Evolutionary conservation across 30 jellyfish, hydroid and myxozoan genomes (phyloP).

Genomic region (Turritopsis dohrnii): DNA sequence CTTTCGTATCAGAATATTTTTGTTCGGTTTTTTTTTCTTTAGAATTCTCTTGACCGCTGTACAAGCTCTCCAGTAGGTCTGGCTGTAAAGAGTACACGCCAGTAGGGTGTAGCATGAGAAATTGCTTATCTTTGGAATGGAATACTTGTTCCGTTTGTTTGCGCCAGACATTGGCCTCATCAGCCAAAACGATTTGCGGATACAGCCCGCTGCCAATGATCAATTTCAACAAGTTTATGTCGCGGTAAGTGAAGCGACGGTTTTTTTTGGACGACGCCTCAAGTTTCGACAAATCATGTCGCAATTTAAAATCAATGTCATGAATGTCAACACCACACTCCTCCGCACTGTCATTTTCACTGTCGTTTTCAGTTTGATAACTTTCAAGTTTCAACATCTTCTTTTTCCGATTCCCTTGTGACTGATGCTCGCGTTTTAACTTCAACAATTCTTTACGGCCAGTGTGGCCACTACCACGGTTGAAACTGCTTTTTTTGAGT

Average conservation of each 20-base stretch:
- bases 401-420: slow-evolving; percentile 60
- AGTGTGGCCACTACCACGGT: slow-evolving; percentile 34
- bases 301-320: slow-evolving; percentile 80
- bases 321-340: slow-evolving; percentile 74
- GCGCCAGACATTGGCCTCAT: slow-evolving; percentile 89
- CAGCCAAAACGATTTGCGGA: slow-evolving; percentile 97
- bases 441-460: slow-evolving; percentile 52
- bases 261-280: slow-evolving; percentile 39
- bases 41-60: slow-evolving; percentile 23
- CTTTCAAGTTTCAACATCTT: slow-evolving; percentile 65
- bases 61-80: slow-evolving; percentile 48
- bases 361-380: slow-evolving; percentile 8
- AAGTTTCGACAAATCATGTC: slow-evolving; percentile 61
- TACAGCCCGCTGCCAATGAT: slow-evolving; percentile 85
- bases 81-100: slow-evolving; percentile 64
- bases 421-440: slow-evolving; percentile 60
- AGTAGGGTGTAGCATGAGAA: slow-evolving; percentile 85
- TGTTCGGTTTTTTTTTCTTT: slow-evolving; percentile 40
- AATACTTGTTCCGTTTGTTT: slow-evolving; percentile 72
- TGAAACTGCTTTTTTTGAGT: slow-evolving; percentile 7
- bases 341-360: slow-evolving; percentile 46
- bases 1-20: slow-evolving; percentile 43
- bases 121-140: slow-evolving; percentile 93
- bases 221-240: slow-evolving; percentile 53
- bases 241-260: slow-evolving; percentile 54